Evolutionary conservation across 2,888 invertebrate genomes (phyloP).

Genomic region (Trachelus stipa): DNA sequence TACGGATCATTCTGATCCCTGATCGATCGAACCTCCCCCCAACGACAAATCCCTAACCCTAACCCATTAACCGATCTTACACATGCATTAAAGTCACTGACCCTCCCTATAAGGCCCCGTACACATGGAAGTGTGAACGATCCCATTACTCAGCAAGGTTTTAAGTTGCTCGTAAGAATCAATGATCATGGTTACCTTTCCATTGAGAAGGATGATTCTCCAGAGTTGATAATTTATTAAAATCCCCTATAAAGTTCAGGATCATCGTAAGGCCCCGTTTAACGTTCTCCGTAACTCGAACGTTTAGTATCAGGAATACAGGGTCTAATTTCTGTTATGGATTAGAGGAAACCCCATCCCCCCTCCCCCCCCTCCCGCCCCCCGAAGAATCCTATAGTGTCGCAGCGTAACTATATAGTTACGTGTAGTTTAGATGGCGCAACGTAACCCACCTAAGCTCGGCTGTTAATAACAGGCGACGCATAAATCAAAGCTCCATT

Average conservation of each 20-base stretch:
- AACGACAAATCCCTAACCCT: not conserved
- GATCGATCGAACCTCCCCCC: not conserved
- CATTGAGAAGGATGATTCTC: not conserved
- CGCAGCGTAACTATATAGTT: not conserved
- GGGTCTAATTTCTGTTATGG: not conserved
- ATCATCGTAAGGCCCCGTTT: not conserved
- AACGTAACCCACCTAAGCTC: slow-evolving; percentile 41
- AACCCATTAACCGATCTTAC: slow-evolving; percentile 10
- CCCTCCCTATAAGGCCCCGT: not conserved
- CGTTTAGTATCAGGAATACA: not conserved
- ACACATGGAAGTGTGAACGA: slow-evolving; percentile 2
- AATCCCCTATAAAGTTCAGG: not conserved
- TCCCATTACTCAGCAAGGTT: slow-evolving; percentile 7
- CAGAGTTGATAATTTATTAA: not conserved
- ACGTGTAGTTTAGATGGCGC: not conserved
- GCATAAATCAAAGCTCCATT: slow-evolving; percentile 64
- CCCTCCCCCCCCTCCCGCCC: no score
- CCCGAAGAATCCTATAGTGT: not conserved
- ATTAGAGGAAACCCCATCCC: not conserved
- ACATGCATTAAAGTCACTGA: not conserved
- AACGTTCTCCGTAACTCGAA: not conserved
- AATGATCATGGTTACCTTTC: not conserved
- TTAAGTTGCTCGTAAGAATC: slow-evolving; percentile 1
- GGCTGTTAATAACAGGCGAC: slow-evolving; percentile 61
- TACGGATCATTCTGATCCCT: not conserved